phyloP scores from a whole-genome alignment of 2,113 vertebrate genomes.

The Dromaius novaehollandiae region DNA sequence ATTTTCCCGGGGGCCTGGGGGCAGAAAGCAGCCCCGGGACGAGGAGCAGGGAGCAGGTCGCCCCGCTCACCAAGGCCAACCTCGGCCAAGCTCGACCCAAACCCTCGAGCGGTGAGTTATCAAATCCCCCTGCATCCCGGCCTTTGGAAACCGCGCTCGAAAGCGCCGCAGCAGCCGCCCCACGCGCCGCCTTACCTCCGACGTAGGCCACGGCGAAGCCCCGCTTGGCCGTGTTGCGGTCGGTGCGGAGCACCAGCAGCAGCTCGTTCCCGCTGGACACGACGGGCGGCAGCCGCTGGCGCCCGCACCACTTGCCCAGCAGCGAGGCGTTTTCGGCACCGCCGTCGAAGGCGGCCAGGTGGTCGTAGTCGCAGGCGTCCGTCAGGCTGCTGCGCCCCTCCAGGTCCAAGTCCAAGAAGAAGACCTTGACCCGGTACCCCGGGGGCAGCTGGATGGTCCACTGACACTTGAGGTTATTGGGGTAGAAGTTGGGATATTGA shows the following conservation, averaged over 20 bases:
- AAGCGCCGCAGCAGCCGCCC: too few relatives aligned
- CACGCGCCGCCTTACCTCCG: constrained; percentile 81
- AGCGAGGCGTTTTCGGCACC: constrained; percentile 74
- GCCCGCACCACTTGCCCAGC: constrained; percentile 91
- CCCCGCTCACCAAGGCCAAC: not conserved
- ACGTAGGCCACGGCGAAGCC: constrained; percentile 89
- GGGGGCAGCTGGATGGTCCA: constrained; percentile 83
- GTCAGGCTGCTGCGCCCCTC: constrained; percentile 90
- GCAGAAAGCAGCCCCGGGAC: not conserved
- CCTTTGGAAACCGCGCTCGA: constrained; percentile 11
- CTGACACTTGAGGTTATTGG: constrained; percentile 96
- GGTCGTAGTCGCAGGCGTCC: constrained; percentile 88
- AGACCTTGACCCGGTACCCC: constrained; percentile 87
- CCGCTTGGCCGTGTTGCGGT: constrained; percentile 84
- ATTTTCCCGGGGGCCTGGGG: not conserved
- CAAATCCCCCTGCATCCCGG: constrained; percentile 42
- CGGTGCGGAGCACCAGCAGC: constrained; percentile 88
- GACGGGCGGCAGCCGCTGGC: constrained; percentile 74
- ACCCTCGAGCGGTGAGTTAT: constrained; percentile 54
- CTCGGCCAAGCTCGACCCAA: not conserved
- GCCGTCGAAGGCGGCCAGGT: constrained; percentile 85
- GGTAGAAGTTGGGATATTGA: constrained; percentile 89
- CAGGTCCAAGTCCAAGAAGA: constrained; percentile 88
- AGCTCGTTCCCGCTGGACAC: constrained; percentile 85
- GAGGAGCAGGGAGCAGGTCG: not conserved